Evolutionary conservation across 2,888 invertebrate species (phyloP), one percentile per base, ranked within the genome.

Genomic region (Phyllotreta cruciferae): DNA sequence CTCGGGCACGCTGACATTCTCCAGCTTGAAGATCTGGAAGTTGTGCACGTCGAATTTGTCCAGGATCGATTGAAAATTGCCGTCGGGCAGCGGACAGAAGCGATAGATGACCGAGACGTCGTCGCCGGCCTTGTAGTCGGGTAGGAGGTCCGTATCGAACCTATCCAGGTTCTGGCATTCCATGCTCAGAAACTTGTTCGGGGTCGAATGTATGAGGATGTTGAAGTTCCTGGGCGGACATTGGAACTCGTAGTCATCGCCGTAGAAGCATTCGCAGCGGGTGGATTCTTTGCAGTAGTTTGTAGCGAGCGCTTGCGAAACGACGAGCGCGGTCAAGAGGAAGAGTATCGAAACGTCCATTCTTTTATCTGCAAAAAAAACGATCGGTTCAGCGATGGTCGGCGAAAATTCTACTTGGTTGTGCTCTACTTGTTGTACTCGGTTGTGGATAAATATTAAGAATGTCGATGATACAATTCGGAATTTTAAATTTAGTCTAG

Each of bases 71-170:
- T 80, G 81, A 60, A 87, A 83, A 0, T 81, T 80, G 1, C 75
- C 71, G 1, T 73, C 68, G n/a, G 86, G 85, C 64, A 86, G 68
- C 0, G 86, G 85, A 69, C 87, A 87, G 71, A 82, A 83, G 71
- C 82, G 83, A 71, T 87, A 83, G 67, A 79, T 81, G 72, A 86
- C 83, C 36, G 81, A 81, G 67, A 83, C 81, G 64, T 84, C 79
- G 68, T 75, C 75, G 62, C 83, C 82, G 71, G 83, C 79, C 77
- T 82, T 82, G 11, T 79, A 62, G 75, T 82, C 82, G 68, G 85
- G 84, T 70, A 86, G 73, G 68, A 83, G 80, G 62, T 76, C 79
- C 67, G 84, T 82, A 71, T 84, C 81, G 60, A 70, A 71, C 3
- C 42, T 38, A 13, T 61, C 44, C 11, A 66, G 56, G 3, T 61